Percentiles rank a stretch among this genome's conserved stretches.
These are phyloP conservation scores for Halocynthia roretzi DNA, from an alignment of 23 tunicate genomes.

Conservation along the genomic window DNA sequence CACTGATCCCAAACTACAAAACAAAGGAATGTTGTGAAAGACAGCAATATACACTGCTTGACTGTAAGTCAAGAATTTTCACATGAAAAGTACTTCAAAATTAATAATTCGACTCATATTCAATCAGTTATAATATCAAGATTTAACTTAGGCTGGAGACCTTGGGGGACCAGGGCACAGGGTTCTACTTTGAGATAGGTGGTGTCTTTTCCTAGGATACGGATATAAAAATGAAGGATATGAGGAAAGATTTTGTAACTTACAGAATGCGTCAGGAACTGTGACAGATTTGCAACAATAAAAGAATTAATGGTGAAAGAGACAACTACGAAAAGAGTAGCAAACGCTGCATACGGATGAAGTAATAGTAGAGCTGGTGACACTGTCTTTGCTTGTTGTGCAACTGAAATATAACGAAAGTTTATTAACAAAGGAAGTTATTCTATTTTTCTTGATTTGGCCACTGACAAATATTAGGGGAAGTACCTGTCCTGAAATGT, in stretches of 20 bases:
- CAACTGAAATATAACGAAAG: slow-evolving; percentile 29
- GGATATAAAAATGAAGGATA: too few relatives aligned
- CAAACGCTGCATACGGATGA: slow-evolving; percentile 18
- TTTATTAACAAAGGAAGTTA: too few relatives aligned
- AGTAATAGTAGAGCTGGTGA: slow-evolving; percentile 49
- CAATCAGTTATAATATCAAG: not conserved
- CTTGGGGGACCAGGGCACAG: too few relatives aligned
- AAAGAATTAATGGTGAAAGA: slow-evolving; percentile 56
- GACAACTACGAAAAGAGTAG: slow-evolving; percentile 50
- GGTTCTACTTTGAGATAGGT: too few relatives aligned
- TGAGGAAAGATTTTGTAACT: not conserved
- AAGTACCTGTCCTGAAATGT: not conserved
- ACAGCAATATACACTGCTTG: not conserved
- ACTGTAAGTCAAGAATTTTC: not conserved
- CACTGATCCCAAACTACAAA: slow-evolving; percentile 53
- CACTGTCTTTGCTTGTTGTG: slow-evolving; percentile 31
- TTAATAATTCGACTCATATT: not conserved
- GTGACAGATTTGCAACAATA: slow-evolving; percentile 36
- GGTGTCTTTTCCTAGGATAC: too few relatives aligned
- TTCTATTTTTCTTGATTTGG: too few relatives aligned
- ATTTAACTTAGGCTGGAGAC: not conserved
- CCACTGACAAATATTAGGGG: not conserved
- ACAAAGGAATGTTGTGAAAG: not conserved
- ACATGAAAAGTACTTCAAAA: not conserved
- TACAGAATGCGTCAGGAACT: slow-evolving; percentile 46